Percentiles rank a stretch among this genome's conserved stretches.
Conservation (phyloP, 2,888 invertebrate genomes). For the Standfussiana lucernea region DNA sequence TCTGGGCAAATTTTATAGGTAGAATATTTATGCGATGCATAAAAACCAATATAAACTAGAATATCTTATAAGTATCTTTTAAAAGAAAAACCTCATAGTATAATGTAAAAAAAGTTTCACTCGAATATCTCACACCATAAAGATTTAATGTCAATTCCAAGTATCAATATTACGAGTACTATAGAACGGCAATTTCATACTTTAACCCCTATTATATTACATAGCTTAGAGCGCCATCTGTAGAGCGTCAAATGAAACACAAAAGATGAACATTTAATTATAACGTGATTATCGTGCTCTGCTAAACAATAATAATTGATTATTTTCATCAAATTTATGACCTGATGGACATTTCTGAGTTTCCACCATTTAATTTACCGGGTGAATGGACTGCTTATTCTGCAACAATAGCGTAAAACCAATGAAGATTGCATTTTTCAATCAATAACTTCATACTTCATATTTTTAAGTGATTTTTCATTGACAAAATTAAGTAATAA, state of each 20-base stretch:
- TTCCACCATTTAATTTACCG: not conserved
- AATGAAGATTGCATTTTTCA: not conserved
- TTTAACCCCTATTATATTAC: no score
- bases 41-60: not conserved
- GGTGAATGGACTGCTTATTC: not conserved
- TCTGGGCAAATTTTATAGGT: not conserved
- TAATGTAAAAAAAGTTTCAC: no score
- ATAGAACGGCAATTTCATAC: no score
- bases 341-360: not conserved
- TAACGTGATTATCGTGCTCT: not conserved
- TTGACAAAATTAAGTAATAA: not conserved
- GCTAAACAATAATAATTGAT: not conserved
- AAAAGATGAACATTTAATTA: no score
- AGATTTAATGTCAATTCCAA: no score
- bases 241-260: not conserved
- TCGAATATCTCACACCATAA: no score
- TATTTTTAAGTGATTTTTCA: not conserved
- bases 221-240: conserved; percentile 39
- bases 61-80: no score
- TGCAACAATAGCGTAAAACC: conserved; percentile 8
- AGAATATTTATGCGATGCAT: not conserved
- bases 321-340: not conserved
- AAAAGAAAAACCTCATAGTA: no score
- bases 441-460: not conserved
- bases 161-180: no score